Percentiles rank a stretch among this genome's conserved stretches.
phyloP scores from a whole-genome alignment of 2,113 vertebrate species.

The Limnothrissa miodon region DNA sequence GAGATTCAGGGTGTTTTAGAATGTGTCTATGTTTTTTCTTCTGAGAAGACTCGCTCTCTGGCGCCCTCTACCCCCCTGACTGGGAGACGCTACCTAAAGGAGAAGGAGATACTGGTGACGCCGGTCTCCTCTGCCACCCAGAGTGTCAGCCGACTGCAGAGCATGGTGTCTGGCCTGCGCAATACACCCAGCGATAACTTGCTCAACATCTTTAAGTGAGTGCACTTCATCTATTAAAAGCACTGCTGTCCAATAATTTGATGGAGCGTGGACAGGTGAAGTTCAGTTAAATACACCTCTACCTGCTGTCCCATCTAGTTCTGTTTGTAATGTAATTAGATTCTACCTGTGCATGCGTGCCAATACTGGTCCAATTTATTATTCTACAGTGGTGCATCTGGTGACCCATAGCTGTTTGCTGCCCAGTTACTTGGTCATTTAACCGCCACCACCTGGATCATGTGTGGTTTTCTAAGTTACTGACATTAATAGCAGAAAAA shows the following conservation, averaged over 20 bases:
- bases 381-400: neutral
- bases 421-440: too few species aligned
- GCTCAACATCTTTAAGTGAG: slow-evolving; percentile 81
- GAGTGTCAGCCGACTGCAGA: slow-evolving; percentile 89
- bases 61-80: slow-evolving; percentile 95
- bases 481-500: neutral
- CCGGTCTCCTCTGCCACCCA: slow-evolving; percentile 95
- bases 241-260: too few species aligned
- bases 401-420: too few species aligned
- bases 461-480: neutral
- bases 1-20: too few species aligned
- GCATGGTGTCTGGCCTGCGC: slow-evolving; percentile 84
- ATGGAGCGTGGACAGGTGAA: too few species aligned
- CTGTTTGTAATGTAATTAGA: too few species aligned
- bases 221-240: neutral
- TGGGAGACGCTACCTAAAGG: slow-evolving; percentile 87
- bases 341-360: too few species aligned
- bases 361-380: too few species aligned
- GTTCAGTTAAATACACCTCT: too few species aligned
- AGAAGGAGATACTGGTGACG: slow-evolving; percentile 86
- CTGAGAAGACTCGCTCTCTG: slow-evolving; percentile 67
- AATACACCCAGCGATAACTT: slow-evolving; percentile 85
- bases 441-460: neutral
- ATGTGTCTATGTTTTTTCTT: neutral
- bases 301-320: too few species aligned